phyloP scores from a whole-genome alignment of 2,797 vertebrate genomes.

The Anomalospiza imberbis region DNA sequence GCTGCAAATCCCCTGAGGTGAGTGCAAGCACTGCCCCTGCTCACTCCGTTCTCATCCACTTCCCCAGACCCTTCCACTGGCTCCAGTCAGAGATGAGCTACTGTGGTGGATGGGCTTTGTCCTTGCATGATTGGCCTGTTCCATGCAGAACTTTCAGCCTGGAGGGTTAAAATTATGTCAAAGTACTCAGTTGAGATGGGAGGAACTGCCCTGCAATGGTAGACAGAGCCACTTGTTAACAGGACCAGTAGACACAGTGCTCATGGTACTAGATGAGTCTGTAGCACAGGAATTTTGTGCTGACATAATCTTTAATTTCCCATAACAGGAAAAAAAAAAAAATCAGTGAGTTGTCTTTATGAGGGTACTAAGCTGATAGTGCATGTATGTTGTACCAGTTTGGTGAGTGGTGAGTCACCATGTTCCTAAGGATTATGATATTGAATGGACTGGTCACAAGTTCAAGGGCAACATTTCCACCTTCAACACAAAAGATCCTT shows the following conservation, averaged over 20 bases:
- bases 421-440: background rate
- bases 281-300: background rate
- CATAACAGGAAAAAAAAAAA: background rate
- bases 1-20: background rate
- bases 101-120: background rate
- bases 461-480: conserved; percentile 24
- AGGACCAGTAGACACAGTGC: background rate
- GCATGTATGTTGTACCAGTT: background rate
- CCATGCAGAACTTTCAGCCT: background rate
- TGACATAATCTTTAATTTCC: background rate
- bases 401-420: background rate
- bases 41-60: rapidly evolving
- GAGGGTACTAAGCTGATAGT: background rate
- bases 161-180: background rate
- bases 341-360: background rate
- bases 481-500: background rate
- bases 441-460: background rate
- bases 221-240: background rate
- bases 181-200: background rate
- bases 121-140: background rate
- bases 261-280: background rate
- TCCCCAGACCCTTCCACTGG: background rate
- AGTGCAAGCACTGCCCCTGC: background rate
- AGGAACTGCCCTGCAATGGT: background rate
- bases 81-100: background rate